Conservation (phyloP, 2,113 vertebrate species). For the Zapus hudsonius region DNA sequence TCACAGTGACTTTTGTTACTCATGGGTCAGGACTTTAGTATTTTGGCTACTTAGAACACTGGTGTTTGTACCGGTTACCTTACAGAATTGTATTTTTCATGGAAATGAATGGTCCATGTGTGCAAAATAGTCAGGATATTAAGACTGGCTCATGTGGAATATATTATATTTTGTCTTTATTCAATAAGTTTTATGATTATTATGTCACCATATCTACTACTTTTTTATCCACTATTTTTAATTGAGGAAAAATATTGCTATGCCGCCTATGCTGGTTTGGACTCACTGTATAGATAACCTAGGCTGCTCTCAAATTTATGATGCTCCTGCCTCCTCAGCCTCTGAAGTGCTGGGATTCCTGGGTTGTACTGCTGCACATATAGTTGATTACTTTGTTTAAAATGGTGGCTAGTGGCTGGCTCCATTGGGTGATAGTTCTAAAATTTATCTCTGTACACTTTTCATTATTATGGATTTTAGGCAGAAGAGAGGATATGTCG, state of each 20-base stretch:
- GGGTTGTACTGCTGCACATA: accelerated
- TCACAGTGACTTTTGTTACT: constrained; percentile 20
- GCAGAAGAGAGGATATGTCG: not conserved
- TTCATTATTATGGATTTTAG: constrained; percentile 31
- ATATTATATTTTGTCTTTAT: constrained; percentile 25
- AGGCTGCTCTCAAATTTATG: not conserved
- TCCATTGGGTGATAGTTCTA: not conserved
- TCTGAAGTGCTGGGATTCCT: not conserved
- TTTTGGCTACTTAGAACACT: not conserved
- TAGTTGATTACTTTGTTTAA: not conserved
- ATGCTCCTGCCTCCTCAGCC: not conserved
- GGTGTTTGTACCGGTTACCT: not conserved
- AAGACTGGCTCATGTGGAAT: not conserved
- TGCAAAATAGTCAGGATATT: not conserved
- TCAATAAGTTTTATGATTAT: constrained; percentile 48
- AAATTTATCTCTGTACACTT: constrained; percentile 14
- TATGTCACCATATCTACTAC: not conserved
- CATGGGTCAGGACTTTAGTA: not conserved
- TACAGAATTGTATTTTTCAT: not conserved
- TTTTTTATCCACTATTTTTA: not conserved
- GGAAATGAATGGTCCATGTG: not conserved
- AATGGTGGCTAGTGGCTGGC: not conserved
- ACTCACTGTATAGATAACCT: not conserved
- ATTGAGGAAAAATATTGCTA: not conserved
- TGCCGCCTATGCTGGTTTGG: no score